Percentiles rank a stretch among this genome's conserved stretches.
These are phyloP conservation scores for Tetramorium parvispinum DNA, from an alignment of 1,140 invertebrate genomes.

Conservation along the genomic window DNA sequence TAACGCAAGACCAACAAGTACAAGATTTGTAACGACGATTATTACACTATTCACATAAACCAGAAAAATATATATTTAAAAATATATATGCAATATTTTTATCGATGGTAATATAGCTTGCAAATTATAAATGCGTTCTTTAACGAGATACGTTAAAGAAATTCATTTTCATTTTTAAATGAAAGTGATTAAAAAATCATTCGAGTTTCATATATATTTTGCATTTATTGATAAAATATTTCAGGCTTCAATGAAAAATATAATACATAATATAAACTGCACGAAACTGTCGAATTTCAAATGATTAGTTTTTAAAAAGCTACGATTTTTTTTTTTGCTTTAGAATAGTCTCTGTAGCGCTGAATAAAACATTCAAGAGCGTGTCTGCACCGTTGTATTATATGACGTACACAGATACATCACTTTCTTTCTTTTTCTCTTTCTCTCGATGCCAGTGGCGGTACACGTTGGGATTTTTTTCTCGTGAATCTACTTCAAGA, in stretches of 20 bases:
- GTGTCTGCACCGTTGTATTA: not conserved
- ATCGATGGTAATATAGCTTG: not conserved
- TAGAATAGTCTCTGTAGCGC: not conserved
- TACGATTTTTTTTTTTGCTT: not conserved
- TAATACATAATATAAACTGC: not conserved
- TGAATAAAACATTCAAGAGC: conserved; percentile 20
- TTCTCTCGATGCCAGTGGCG: not conserved
- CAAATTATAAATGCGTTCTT: not conserved
- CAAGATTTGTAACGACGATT: not conserved
- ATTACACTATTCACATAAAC: not conserved
- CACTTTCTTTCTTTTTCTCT: not conserved
- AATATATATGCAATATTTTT: not conserved
- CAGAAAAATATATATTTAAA: not conserved
- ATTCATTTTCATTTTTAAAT: not conserved
- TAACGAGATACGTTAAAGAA: not conserved
- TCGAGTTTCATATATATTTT: not conserved
- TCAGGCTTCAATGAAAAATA: not conserved
- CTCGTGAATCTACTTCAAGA: conserved; percentile 3
- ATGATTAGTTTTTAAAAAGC: not conserved
- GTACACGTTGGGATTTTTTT: conserved; percentile 11
- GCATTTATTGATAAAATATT: not conserved
- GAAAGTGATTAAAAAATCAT: not conserved
- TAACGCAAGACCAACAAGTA: not conserved
- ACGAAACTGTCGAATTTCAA: not conserved
- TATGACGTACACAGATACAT: not conserved